phyloP scores from a whole-genome alignment of 2,797 vertebrate genomes.

The Otolemur crassicaudatus region DNA sequence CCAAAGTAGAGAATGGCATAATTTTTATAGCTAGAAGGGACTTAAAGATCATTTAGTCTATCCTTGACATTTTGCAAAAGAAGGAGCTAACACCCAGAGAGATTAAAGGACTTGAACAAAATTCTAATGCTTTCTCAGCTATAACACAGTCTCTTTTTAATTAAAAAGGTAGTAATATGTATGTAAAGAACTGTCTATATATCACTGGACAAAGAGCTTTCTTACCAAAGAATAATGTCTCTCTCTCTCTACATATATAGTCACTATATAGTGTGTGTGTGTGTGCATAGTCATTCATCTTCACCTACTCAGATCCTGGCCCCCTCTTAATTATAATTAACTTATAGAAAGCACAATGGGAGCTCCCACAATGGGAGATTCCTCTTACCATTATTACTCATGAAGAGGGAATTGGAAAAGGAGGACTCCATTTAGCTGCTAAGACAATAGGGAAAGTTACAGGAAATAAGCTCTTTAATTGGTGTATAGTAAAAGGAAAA shows the following conservation, averaged over 20 bases:
- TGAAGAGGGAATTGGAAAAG: slow-evolving; percentile 14
- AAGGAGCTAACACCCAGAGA: slow-evolving; percentile 50
- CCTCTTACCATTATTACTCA: slow-evolving; percentile 36
- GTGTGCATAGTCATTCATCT: slow-evolving; percentile 2
- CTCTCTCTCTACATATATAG: too few species aligned
- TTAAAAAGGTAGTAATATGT: slow-evolving; percentile 38
- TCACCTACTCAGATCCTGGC: slow-evolving; percentile 10
- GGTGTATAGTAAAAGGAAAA: slow-evolving; percentile 10
- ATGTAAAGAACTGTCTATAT: slow-evolving; percentile 40
- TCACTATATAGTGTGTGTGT: too few species aligned
- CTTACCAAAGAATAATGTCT: slow-evolving; percentile 53
- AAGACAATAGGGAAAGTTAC: slow-evolving; percentile 56
- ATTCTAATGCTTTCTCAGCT: slow-evolving; percentile 56
- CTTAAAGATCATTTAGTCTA: slow-evolving; percentile 59
- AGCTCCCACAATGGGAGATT: neutral
- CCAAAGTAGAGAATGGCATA: slow-evolving; percentile 51
- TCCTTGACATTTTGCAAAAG: slow-evolving; percentile 67
- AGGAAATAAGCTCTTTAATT: slow-evolving; percentile 53
- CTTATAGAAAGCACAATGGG: slow-evolving; percentile 37
- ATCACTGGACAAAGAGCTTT: slow-evolving; percentile 59
- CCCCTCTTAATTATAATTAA: slow-evolving; percentile 57
- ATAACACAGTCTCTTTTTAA: slow-evolving; percentile 45
- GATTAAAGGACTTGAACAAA: slow-evolving; percentile 69
- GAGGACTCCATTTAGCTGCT: slow-evolving; percentile 11
- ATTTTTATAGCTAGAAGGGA: slow-evolving; percentile 56